Evolutionary conservation across 2,113 vertebrate genomes (phyloP).

Genomic region (Eulemur rufifrons): DNA sequence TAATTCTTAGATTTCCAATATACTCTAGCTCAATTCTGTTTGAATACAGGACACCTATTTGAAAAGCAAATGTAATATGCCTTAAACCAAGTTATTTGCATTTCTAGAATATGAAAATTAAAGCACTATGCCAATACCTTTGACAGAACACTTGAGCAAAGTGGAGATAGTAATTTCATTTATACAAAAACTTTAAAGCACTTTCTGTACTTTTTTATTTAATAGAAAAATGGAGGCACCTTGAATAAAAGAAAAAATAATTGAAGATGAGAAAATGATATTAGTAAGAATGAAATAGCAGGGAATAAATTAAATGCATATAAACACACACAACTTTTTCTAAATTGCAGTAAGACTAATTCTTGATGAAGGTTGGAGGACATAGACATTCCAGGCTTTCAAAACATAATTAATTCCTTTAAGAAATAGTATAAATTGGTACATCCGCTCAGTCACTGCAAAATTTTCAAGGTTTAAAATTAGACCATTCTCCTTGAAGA

Average conservation of each 20-base stretch:
- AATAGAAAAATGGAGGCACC: background rate
- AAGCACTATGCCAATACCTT: background rate
- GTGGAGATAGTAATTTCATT: background rate
- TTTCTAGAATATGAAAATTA: constrained; percentile 30
- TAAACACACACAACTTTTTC: background rate
- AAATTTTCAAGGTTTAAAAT: background rate
- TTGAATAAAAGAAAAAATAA: constrained; percentile 23
- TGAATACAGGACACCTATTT: constrained; percentile 4
- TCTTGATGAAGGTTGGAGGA: background rate
- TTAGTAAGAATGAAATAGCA: background rate
- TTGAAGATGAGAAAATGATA: constrained; percentile 3
- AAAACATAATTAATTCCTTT: constrained; percentile 24
- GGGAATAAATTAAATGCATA: background rate
- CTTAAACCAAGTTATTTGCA: constrained; percentile 40
- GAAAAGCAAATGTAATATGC: constrained; percentile 48
- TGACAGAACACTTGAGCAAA: constrained; percentile 33
- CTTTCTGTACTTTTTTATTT: constrained; percentile 17
- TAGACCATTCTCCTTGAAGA: background rate
- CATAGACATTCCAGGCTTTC: background rate
- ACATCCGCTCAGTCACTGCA: background rate
- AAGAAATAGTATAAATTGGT: background rate
- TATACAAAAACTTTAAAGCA: background rate
- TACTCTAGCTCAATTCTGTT: background rate
- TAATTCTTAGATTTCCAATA: constrained; percentile 37
- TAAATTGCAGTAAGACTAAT: background rate